Evolutionary conservation across 2,888 invertebrate species (phyloP).

Genomic region (Siphlonurus alternatus): DNA sequence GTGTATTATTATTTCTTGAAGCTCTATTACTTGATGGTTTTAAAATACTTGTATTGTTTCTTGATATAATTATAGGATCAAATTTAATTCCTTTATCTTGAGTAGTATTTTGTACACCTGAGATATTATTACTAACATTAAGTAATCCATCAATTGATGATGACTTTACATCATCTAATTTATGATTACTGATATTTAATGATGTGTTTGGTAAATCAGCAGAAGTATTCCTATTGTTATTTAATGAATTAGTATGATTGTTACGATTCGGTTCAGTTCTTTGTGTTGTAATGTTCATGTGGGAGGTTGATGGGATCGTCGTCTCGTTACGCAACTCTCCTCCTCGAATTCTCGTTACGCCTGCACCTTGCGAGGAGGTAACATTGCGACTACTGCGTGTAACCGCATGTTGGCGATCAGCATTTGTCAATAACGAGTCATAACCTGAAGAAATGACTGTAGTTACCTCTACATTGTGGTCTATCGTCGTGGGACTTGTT

Average conservation of each 20-base stretch:
- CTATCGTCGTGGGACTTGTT: background rate
- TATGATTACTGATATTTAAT: background rate
- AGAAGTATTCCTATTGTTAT: background rate
- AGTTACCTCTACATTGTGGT: background rate
- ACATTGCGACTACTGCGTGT: background rate
- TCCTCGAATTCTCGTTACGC: too few relatives aligned
- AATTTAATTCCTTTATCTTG: background rate
- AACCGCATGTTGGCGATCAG: background rate
- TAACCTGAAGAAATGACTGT: background rate
- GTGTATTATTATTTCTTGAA: background rate
- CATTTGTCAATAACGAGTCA: background rate
- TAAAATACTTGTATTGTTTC: background rate
- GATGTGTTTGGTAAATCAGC: background rate
- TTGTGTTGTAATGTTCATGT: background rate
- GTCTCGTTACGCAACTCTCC: background rate
- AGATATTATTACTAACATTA: background rate
- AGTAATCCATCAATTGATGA: background rate
- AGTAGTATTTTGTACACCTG: background rate
- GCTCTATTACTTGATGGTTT: background rate
- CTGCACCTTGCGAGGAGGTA: background rate
- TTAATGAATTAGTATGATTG: background rate
- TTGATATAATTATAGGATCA: background rate
- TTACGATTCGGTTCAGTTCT: background rate
- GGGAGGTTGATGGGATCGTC: background rate
- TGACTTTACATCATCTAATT: background rate